These are phyloP conservation scores for Lanius ludovicianus DNA, from an alignment of 2,113 vertebrate species.

Conservation along the genomic window DNA sequence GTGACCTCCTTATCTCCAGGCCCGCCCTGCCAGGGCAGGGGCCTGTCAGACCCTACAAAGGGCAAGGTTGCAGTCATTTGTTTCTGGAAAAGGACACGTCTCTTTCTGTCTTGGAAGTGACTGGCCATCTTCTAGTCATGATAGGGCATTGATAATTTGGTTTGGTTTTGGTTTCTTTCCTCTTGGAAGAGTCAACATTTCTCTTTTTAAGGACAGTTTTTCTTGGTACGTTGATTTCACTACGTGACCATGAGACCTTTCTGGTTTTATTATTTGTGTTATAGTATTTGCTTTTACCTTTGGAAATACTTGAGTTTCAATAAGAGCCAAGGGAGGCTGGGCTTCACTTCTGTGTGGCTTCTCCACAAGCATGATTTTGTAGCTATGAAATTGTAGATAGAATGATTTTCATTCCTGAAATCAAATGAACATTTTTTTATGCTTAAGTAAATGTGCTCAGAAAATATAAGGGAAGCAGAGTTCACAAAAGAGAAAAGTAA, in stretches of 20 bases:
- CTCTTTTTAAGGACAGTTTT: not conserved
- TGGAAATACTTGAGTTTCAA: not conserved
- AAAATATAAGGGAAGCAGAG: not conserved
- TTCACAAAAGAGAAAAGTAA: not conserved
- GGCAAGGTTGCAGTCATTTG: not conserved
- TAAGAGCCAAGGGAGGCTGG: not conserved
- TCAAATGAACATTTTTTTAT: not conserved
- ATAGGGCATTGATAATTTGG: not conserved
- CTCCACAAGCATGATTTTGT: not conserved
- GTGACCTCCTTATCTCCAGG: no score
- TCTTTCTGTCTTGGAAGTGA: not conserved
- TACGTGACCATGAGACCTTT: no score
- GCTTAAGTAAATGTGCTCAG: not conserved
- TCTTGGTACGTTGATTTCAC: not conserved
- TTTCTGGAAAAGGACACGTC: not conserved
- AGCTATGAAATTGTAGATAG: not conserved
- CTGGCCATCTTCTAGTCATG: not conserved
- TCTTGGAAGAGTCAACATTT: not conserved
- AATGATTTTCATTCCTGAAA: not conserved
- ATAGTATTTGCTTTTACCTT: not conserved
- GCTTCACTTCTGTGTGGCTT: not conserved
- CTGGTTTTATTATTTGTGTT: rapidly evolving
- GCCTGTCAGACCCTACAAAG: no score
- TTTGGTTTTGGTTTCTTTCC: not conserved
- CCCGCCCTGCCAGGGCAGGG: no score